Evolutionary conservation across 2,797 vertebrate genomes (phyloP).

Genomic region (Ispidina picta): DNA sequence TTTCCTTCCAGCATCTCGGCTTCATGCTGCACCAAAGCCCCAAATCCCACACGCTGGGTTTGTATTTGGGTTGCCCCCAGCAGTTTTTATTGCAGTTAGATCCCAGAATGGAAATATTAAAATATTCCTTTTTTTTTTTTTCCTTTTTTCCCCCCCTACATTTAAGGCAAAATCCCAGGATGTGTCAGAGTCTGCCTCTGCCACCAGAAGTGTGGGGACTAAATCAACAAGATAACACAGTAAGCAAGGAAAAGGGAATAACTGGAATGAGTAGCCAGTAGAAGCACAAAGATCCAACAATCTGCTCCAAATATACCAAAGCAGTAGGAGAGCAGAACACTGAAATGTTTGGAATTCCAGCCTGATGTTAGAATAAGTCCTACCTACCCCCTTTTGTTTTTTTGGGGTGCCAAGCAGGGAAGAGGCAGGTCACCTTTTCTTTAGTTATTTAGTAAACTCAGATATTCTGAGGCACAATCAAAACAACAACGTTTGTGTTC

Average conservation of each 20-base stretch:
- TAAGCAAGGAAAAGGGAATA: neutral
- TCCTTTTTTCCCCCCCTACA: rapidly evolving
- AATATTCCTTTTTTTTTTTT: neutral
- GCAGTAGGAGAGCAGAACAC: neutral
- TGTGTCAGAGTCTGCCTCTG: neutral
- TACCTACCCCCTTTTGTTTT: neutral
- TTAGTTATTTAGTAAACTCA: neutral
- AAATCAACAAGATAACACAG: neutral
- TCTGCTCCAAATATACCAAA: neutral
- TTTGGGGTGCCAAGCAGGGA: neutral
- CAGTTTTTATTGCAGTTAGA: neutral
- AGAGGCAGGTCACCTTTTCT: neutral
- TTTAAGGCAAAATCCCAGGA: neutral
- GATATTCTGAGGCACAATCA: neutral
- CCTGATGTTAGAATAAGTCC: rapidly evolving
- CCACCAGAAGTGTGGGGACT: neutral
- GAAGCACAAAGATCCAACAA: neutral
- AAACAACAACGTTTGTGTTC: rapidly evolving
- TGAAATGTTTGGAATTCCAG: neutral
- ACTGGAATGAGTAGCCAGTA: neutral
- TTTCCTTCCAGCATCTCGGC: neutral
- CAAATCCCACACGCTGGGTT: neutral
- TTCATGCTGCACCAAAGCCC: neutral
- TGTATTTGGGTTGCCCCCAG: neutral
- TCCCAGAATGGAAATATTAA: neutral